Base-by-base conservation (phyloP, 2,797 vertebrate genomes). In the Manis pentadactyla region DNA sequence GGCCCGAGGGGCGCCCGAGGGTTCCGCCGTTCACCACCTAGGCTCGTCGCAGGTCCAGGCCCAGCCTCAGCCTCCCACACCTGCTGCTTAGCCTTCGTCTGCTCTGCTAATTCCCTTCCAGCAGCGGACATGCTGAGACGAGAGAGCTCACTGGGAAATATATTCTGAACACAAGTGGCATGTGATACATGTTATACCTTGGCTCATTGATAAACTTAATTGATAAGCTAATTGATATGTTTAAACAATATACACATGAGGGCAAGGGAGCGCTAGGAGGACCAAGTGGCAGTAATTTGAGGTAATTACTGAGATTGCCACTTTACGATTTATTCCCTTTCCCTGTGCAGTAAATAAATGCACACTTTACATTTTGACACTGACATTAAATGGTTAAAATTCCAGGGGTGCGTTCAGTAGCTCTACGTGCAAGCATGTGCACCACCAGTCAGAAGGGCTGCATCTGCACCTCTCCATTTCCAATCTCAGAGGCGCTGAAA, bases 51-150 rank as follows among this genome's bases (percentile, higher is more conserved):
- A 94, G 97, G 98, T 97, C 96, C 19, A 94, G 61, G 95, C 88
- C 79, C 85, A 96, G 97, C 97, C 97, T 86, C 81, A 89, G 86
- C 90, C 78, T 88, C 87, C n/a, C 71, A 88, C 90, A 92, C 94
- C 94, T 92, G 97, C 96, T 97, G 90, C 0, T 95, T 93, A 95
- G 81, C 95, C 83, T 89, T 84, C 49, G 42, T 31, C 92, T 59
- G 66, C 87, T 82, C 78, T 95, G 78, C 97, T 73, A 97, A 88
- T 85, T 85, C 92, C 19, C 97, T 95, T 94, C 95, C 46, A 0
- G 82, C 93, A 63, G 91, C 73, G 90, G 39, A 66, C 7, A 0
- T 57, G 81, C 97, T 75, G 87, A 85, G 66, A 90, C 95, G 8
- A 75, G 85, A 95, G 93, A 97, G 46, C 25, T 87, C 64, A 57